These are phyloP conservation scores for Gymnosoma rotundatum DNA, from an alignment of 2,888 invertebrate genomes.

Conservation along the genomic window DNA sequence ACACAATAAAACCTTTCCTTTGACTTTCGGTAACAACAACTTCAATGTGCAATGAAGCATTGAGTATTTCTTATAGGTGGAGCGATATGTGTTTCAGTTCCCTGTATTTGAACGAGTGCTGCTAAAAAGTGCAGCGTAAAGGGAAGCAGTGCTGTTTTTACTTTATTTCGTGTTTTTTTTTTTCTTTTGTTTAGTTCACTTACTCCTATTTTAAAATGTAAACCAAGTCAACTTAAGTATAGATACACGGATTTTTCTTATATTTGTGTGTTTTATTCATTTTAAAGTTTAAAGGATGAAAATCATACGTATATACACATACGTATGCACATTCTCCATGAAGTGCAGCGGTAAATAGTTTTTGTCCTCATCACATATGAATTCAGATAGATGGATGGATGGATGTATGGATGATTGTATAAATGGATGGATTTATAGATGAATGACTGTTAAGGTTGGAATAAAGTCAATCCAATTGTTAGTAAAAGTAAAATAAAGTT, in stretches of 20 bases:
- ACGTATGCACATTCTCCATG: not conserved
- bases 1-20: conserved; percentile 29
- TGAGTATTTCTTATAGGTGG: conserved; percentile 37
- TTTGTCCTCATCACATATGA: conserved; percentile 25
- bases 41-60: conserved; percentile 51
- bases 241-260: conserved; percentile 43
- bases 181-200: conserved; percentile 40
- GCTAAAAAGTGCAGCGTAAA: conserved; percentile 54
- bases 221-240: conserved; percentile 63
- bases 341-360: not conserved
- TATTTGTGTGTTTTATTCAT: conserved; percentile 36
- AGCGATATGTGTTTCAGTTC: not conserved
- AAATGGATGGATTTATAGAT: conserved; percentile 24
- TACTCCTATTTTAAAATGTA: conserved; percentile 56
- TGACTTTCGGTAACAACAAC: conserved; percentile 6
- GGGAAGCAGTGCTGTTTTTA: not conserved
- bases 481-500: conserved; percentile 42
- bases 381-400: conserved; percentile 21
- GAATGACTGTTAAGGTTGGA: conserved; percentile 28
- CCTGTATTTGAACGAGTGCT: conserved; percentile 32
- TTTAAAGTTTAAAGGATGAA: conserved; percentile 43
- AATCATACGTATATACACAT: not conserved
- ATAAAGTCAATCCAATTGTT: conserved; percentile 62
- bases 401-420: conserved; percentile 23
- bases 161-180: conserved; percentile 23